Base-by-base conservation (phyloP, 2,888 invertebrate species). In the Drosophila nigricruria region DNA sequence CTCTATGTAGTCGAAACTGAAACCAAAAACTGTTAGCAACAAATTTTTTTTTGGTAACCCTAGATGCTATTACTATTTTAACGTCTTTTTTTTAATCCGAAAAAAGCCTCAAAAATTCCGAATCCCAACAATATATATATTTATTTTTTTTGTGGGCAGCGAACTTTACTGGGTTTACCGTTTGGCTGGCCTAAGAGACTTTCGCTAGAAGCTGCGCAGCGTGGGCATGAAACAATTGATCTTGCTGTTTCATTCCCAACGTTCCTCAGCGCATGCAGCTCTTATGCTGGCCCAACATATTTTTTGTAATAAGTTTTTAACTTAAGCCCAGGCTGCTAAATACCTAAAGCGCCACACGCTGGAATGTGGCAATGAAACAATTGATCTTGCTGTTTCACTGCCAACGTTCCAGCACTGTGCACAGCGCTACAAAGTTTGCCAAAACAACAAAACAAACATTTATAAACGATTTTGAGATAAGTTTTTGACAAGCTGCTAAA, bases 171-270 rank as follows among this genome's bases (percentile, higher is more conserved):
- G 59, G 57, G 54, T 45, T 40, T 60, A 66, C 73, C 65, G 62
- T 67, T 76, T 64, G 73, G 79, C 71, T 74, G 64, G 71, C 70
- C 42, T 69, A 67, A 63, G 69, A 63, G 56, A 59, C 52, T 20
- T 0, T 5, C 9, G 25, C 8, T 36, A n/a, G 1, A 18, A 10
- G 25, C 36, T 20, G 32, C 38, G 64, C 27, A 36, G 56, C 38
- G 54, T 66, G 70, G 60, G 10, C 34, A 62, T 67, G 68, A 40
- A 68, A 58, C 59, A 56, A 47, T 45, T 18, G 56, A 72, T 67
- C 62, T 67, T 64, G 73, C 45, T 73, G 65, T 70, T 62, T 60
- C 65, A 77, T 59, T 62, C 36, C 52, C 58, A 53, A 45, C 53
- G 61, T 72, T 70, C 45, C 32, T 3, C 36, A 20, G 40, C 32